Evolutionary conservation across 2,113 vertebrate genomes (phyloP).

Genomic region (Elephantulus edwardii): DNA sequence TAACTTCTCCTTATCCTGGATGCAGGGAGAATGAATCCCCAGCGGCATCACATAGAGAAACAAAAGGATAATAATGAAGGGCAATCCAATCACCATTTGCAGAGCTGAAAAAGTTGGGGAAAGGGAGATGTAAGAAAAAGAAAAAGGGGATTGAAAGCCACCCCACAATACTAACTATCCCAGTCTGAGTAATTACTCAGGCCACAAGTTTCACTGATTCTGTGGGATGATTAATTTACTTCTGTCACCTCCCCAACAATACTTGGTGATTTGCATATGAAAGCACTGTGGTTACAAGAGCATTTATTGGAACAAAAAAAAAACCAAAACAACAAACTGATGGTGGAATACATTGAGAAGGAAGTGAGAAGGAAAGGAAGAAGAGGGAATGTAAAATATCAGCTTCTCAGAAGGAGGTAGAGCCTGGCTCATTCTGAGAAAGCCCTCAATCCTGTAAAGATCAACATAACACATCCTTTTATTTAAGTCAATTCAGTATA

Average conservation of each 20-base stretch:
- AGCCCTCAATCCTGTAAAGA: not conserved
- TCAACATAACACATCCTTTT: not conserved
- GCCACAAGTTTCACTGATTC: not conserved
- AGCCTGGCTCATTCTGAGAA: not conserved
- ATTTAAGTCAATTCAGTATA: not conserved
- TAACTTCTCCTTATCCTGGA: constrained; percentile 88
- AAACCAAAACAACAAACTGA: constrained; percentile 10
- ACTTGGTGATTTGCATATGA: not conserved
- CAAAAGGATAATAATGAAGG: constrained; percentile 89
- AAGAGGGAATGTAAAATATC: not conserved
- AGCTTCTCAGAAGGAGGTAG: not conserved
- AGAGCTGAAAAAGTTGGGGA: constrained; percentile 83
- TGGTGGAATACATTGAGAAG: not conserved
- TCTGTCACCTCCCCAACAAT: not conserved
- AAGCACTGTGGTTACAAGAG: not conserved
- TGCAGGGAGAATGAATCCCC: constrained; percentile 94
- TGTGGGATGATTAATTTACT: not conserved
- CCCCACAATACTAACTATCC: not conserved
- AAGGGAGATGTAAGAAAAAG: not conserved
- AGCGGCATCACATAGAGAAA: constrained; percentile 91
- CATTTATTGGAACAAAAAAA: no score
- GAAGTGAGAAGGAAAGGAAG: not conserved
- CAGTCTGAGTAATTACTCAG: not conserved
- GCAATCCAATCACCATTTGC: constrained; percentile 86
- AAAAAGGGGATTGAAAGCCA: not conserved